Evolutionary conservation across 2,888 invertebrate species (phyloP).

Genomic region (Halictus ligatus): DNA sequence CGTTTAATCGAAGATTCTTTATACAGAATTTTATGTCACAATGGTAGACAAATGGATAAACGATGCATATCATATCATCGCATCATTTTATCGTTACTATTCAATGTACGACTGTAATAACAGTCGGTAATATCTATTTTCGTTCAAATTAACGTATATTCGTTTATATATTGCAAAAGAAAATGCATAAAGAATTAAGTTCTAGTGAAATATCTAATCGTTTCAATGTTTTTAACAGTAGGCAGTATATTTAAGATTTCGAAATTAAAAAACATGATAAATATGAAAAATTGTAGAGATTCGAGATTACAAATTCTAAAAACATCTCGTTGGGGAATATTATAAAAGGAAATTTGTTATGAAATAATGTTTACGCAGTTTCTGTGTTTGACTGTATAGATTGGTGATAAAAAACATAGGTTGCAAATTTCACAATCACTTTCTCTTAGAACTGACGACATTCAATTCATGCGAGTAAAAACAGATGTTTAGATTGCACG

Average conservation of each 20-base stretch:
- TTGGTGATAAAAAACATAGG: slow-evolving; percentile 33
- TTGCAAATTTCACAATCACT: slow-evolving; percentile 39
- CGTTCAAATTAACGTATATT: slow-evolving; percentile 23
- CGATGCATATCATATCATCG: slow-evolving; percentile 41
- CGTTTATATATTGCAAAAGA: slow-evolving; percentile 23
- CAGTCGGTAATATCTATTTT: slow-evolving; percentile 7
- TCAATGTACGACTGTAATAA: slow-evolving; percentile 24
- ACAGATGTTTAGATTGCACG: slow-evolving; percentile 57
- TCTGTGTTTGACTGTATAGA: slow-evolving; percentile 21
- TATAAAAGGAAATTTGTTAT: slow-evolving; percentile 21
- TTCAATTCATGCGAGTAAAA: slow-evolving; percentile 43
- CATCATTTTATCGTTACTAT: slow-evolving; percentile 21
- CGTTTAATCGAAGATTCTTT: slow-evolving; percentile 49
- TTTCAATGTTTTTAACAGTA: not conserved
- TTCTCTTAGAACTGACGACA: slow-evolving; percentile 22
- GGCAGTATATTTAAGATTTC: slow-evolving; percentile 25
- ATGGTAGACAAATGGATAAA: slow-evolving; percentile 58
- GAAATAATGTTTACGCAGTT: slow-evolving; percentile 27
- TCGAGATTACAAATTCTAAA: slow-evolving; percentile 24
- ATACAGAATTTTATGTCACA: slow-evolving; percentile 57
- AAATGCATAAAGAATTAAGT: slow-evolving; percentile 27
- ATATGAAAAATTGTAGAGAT: not conserved
- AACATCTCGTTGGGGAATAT: slow-evolving; percentile 4
- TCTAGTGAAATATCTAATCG: slow-evolving; percentile 4
- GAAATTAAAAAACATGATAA: slow-evolving; percentile 10